A percentile compares a stretch with the other conserved stretches of the same genome.
These are phyloP conservation scores for Harpalus rufipes DNA, from an alignment of 2,888 invertebrate species.

Conservation along the genomic window DNA sequence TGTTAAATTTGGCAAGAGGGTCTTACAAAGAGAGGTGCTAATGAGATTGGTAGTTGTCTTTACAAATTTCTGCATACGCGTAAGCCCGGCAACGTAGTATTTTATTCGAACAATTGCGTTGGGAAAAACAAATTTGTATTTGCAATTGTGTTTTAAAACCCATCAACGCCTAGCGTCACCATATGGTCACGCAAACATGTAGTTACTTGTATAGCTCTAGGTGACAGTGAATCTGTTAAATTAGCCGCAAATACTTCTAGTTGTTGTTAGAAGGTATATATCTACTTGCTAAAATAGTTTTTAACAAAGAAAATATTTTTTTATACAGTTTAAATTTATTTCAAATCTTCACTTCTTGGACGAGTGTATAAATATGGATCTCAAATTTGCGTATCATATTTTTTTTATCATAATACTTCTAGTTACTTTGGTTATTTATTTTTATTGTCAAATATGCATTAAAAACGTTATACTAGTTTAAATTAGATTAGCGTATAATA, in stretches of 20 bases:
- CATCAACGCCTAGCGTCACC: neutral
- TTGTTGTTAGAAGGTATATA: neutral
- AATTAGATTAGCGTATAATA: conserved; percentile 15
- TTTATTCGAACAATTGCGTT: no score
- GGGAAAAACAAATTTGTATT: no score
- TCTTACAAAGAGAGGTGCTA: no score
- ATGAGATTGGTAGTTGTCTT: no score
- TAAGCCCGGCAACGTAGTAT: no score
- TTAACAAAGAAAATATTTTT: neutral
- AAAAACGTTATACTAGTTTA: neutral
- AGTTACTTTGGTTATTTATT: conserved; percentile 1
- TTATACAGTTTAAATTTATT: neutral
- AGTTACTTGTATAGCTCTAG: conserved; percentile 1
- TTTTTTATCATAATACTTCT: conserved; percentile 1
- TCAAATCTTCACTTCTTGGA: conserved; percentile 4
- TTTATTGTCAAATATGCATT: conserved; percentile 22
- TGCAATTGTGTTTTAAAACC: no score
- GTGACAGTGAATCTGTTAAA: neutral
- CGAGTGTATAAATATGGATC: conserved; percentile 17
- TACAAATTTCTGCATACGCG: no score
- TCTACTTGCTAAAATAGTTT: neutral
- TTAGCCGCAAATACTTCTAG: conserved; percentile 3
- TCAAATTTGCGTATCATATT: conserved; percentile 17
- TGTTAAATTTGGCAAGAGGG: no score
- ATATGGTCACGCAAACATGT: neutral